These are phyloP conservation scores for Drosophila parthenogenetica DNA, from an alignment of 2,888 invertebrate genomes.

Conservation along the genomic window DNA sequence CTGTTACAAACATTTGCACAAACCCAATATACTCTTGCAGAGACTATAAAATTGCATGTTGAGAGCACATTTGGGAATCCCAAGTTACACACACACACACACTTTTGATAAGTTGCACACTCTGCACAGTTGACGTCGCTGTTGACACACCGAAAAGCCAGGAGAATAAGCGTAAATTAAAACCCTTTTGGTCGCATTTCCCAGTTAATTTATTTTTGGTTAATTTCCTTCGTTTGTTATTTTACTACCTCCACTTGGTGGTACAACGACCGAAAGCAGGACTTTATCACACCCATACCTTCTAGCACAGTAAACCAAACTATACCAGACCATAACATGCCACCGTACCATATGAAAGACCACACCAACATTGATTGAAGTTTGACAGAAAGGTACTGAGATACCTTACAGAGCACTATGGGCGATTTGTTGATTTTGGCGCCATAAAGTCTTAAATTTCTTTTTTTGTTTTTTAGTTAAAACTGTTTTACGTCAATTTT, in stretches of 20 bases:
- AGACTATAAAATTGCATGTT: slow-evolving; percentile 80
- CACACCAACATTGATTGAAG: slow-evolving; percentile 70
- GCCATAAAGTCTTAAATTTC: too few relatives aligned
- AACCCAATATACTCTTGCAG: too few relatives aligned
- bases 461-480: too few relatives aligned
- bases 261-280: slow-evolving; percentile 12
- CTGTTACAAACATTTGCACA: too few relatives aligned
- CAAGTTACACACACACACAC: slow-evolving; percentile 66
- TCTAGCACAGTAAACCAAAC: not conserved
- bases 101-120: not conserved
- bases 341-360: slow-evolving; percentile 38
- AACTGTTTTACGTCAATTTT: too few relatives aligned
- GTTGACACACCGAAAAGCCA: slow-evolving; percentile 65
- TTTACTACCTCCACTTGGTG: slow-evolving; percentile 68
- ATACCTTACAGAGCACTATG: slow-evolving; percentile 33
- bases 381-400: slow-evolving; percentile 70
- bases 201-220: slow-evolving; percentile 81
- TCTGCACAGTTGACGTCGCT: slow-evolving; percentile 24
- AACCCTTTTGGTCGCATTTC: slow-evolving; percentile 70
- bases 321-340: slow-evolving; percentile 16
- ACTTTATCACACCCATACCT: slow-evolving; percentile 13
- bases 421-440: too few relatives aligned
- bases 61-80: slow-evolving; percentile 78
- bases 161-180: slow-evolving; percentile 48
- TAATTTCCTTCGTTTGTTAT: slow-evolving; percentile 77